Base-by-base conservation (phyloP, 2,113 vertebrate species). In the Pluvialis apricaria region DNA sequence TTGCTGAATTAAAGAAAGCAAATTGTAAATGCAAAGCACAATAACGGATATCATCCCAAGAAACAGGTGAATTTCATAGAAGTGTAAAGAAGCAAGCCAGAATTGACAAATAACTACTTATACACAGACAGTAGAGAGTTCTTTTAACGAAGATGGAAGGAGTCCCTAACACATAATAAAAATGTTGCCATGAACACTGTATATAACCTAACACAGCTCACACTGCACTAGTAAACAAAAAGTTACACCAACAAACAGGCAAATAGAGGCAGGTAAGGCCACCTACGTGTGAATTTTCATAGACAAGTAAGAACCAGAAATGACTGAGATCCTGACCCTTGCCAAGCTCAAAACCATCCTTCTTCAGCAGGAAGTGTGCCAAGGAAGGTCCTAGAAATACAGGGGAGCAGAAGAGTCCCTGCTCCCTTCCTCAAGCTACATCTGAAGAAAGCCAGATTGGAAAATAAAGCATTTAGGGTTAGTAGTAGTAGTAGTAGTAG, bases 1-100 rank as follows among this genome's bases (percentile, higher is more conserved):
- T 98, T 99, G 98, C 98, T 98, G 97, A 96, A 97, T 93, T 70
- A 88, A 75, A 97, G 82, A 96, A 97, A 97, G 75, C 86, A 98
- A 92, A 92, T 91, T 79, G 96, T 95, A 96, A 98, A 82, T 16
- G 51, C 68, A 88, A 94, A 93, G 64, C 68, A 91, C 15, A 21
- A 65, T 13, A 95, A 61, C 5, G 19, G 31, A 5, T 38, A 82
- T 29, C 78, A 71, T 79, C 44, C 47, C 76, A 68, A 90, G 78
- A 94, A 95, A 81, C 9, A 40, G 60, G 32, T 45, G 36, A 66
- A 52, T 79, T 88, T 66, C 45, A n/a, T 18, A 12, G 4, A 70
- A 83, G 42, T 88, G 60, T 66, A 78, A 79, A 84, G 3, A 72
- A 75, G 22, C 61, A 52, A 82, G 24, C n/a, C 25, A 71, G 38